These are phyloP conservation scores for Cyphomyrmex costatus DNA, from an alignment of 1,140 invertebrate genomes.

Conservation along the genomic window DNA sequence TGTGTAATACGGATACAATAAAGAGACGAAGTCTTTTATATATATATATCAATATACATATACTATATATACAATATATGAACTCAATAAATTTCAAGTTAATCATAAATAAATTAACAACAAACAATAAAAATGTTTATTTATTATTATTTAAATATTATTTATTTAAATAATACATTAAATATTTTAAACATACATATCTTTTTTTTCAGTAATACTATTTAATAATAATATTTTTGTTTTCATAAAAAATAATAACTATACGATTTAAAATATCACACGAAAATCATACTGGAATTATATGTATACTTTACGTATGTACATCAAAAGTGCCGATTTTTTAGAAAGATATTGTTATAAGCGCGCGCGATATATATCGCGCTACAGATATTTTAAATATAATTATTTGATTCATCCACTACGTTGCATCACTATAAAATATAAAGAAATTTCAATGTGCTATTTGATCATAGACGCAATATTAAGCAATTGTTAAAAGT, in stretches of 20 bases:
- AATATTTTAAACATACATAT: not conserved
- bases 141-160: too few relatives aligned
- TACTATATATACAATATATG: not conserved
- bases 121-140: not conserved
- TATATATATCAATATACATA: not conserved
- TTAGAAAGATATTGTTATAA: constrained; percentile 14
- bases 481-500: not conserved
- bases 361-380: too few relatives aligned
- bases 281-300: not conserved
- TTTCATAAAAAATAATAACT: constrained; percentile 4
- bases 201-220: not conserved
- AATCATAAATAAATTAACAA: not conserved
- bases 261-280: constrained; percentile 5
- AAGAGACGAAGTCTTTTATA: not conserved
- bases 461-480: not conserved
- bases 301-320: constrained; percentile 7
- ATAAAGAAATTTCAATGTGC: constrained; percentile 4
- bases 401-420: constrained; percentile 44
- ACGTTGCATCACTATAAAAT: constrained; percentile 42
- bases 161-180: constrained; percentile 20
- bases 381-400: not conserved
- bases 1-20: constrained; percentile 19
- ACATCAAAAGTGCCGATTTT: not conserved
- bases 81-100: not conserved
- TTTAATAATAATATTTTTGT: constrained; percentile 29